phyloP scores from a whole-genome alignment of 1,140 invertebrate genomes.

The Brachionus paranguensis region DNA sequence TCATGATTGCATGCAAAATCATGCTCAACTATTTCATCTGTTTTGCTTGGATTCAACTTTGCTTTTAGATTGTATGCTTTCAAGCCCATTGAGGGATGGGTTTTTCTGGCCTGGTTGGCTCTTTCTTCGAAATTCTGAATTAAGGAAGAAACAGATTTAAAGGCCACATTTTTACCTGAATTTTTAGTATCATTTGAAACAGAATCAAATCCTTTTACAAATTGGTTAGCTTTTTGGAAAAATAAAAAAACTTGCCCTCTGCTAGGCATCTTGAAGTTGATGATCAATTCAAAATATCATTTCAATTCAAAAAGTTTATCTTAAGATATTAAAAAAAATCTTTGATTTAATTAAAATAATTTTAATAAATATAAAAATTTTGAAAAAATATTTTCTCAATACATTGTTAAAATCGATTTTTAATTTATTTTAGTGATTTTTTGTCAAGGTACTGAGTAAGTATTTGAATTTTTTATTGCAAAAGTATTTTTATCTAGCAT shows the following conservation, averaged over 20 bases:
- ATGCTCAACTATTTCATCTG: neutral
- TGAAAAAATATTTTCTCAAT: too few species aligned
- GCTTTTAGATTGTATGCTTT: constrained; percentile 10
- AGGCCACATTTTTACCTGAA: neutral
- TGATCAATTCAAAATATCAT: too few species aligned
- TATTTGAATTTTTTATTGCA: too few species aligned
- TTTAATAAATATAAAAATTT: too few species aligned
- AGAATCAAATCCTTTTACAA: neutral
- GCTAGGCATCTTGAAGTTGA: too few species aligned
- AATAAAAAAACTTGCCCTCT: neutral
- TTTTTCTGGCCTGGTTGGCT: neutral
- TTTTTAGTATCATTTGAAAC: neutral
- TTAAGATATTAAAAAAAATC: too few species aligned
- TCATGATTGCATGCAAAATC: neutral
- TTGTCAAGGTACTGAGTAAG: too few species aligned
- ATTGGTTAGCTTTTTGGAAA: neutral
- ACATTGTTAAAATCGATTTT: too few species aligned
- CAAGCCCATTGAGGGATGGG: neutral
- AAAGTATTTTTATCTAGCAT: too few species aligned
- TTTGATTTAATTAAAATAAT: too few species aligned
- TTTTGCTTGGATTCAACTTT: neutral
- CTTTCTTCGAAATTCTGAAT: neutral
- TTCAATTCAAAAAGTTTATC: too few species aligned
- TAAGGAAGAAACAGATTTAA: neutral
- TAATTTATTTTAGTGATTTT: too few species aligned